Percentiles rank a stretch among this genome's conserved stretches.
phyloP scores from a whole-genome alignment of 2,113 vertebrate genomes.

The Nothocercus nigrocapillus region DNA sequence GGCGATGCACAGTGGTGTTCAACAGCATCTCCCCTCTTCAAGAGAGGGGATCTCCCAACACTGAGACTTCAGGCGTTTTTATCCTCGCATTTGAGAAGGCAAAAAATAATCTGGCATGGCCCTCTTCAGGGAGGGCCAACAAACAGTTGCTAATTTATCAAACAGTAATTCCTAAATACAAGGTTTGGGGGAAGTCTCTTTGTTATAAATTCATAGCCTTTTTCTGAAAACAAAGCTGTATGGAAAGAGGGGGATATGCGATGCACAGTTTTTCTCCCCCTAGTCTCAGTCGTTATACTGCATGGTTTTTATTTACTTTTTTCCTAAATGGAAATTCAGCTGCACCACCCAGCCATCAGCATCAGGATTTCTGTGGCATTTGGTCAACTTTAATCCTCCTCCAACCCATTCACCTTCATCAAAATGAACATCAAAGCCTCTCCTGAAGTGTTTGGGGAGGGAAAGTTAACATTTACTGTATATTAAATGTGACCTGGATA shows the following conservation, averaged over 20 bases:
- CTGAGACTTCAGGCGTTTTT: not conserved
- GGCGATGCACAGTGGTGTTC: not conserved
- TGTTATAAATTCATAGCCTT: constrained; percentile 9
- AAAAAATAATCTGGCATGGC: constrained; percentile 20
- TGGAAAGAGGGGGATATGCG: not conserved
- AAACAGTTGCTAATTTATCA: constrained; percentile 58
- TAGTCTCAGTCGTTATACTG: not conserved
- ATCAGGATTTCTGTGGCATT: not conserved
- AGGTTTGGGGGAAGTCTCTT: not conserved
- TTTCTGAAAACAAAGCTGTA: constrained; percentile 8
- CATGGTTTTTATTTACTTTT: not conserved
- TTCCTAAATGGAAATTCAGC: not conserved
- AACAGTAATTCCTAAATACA: constrained; percentile 50
- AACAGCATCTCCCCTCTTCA: constrained; percentile 10
- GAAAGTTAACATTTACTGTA: constrained; percentile 37
- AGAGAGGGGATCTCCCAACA: constrained; percentile 18
- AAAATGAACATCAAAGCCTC: constrained; percentile 51
- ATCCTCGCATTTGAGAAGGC: not conserved
- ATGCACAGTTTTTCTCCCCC: not conserved
- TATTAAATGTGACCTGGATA: constrained; percentile 38
- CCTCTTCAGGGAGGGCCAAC: constrained; percentile 5
- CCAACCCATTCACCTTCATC: constrained; percentile 9
- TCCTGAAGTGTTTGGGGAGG: constrained; percentile 22
- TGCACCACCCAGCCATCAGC: not conserved
- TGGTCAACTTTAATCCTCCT: constrained; percentile 27